A percentile compares a stretch with the other conserved stretches of the same genome.
Conservation (phyloP, 1,140 invertebrate species). For the Anastrepha obliqua region DNA sequence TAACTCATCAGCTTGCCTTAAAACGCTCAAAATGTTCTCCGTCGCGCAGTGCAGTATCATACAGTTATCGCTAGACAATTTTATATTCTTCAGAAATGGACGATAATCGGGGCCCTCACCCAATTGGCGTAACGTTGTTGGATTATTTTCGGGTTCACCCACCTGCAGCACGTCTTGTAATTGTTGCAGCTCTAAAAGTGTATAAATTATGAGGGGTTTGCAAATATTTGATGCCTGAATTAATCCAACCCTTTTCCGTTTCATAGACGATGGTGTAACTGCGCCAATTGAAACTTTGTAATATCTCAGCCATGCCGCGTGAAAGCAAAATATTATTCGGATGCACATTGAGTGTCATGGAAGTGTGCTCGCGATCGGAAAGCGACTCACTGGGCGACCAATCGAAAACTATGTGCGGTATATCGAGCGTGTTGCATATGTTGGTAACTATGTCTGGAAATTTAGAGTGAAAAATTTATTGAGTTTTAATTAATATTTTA, state of each 20-base stretch:
- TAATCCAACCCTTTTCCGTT: conserved; percentile 78
- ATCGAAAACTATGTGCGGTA: conserved; percentile 83
- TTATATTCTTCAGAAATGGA: conserved; percentile 86
- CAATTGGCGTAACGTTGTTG: conserved; percentile 79
- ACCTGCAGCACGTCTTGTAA: conserved; percentile 89
- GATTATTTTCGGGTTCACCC: conserved; percentile 76
- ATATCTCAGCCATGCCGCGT: conserved; percentile 83
- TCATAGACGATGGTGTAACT: conserved; percentile 89
- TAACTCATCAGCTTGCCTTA: conserved; percentile 87
- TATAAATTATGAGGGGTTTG: not conserved
- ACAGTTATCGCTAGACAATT: conserved; percentile 81
- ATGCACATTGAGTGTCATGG: conserved; percentile 82
- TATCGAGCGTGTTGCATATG: conserved; percentile 81
- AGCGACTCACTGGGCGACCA: conserved; percentile 80
- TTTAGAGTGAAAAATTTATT: not conserved
- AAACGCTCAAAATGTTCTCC: conserved; percentile 80
- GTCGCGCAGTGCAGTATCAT: conserved; percentile 87
- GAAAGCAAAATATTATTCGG: conserved; percentile 83
- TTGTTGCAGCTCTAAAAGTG: conserved; percentile 81
- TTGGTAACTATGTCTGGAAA: conserved; percentile 80
- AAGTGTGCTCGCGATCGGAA: conserved; percentile 75
- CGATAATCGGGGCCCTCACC: conserved; percentile 78
- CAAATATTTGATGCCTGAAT: not conserved
- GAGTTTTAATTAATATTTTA: not conserved
- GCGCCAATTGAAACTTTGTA: conserved; percentile 85